phyloP scores from a whole-genome alignment of 2,888 invertebrate species.

The Conus canariensis region DNA sequence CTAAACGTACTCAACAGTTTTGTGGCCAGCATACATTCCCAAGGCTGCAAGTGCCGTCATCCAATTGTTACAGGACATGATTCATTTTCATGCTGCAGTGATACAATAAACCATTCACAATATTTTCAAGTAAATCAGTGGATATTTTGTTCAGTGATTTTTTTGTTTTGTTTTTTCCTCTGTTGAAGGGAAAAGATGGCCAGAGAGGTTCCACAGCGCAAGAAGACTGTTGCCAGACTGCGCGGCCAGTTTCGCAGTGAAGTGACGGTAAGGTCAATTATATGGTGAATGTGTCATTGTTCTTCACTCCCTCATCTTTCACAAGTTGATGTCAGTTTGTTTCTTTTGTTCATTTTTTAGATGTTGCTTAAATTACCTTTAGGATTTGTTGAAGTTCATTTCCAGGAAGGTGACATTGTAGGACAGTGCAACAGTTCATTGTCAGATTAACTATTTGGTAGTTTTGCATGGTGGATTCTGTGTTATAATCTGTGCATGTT shows the following conservation, averaged over 20 bases:
- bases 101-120: too few species aligned
- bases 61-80: too few species aligned
- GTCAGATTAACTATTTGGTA: too few species aligned
- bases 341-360: too few species aligned
- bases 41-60: too few species aligned
- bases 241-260: constrained; percentile 52
- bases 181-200: constrained; percentile 54
- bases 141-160: neutral
- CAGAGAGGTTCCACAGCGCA: constrained; percentile 63
- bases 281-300: neutral
- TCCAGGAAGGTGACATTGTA: neutral
- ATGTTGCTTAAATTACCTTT: too few species aligned
- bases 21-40: too few species aligned
- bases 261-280: constrained; percentile 32
- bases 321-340: too few species aligned
- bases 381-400: neutral
- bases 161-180: neutral
- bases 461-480: too few species aligned
- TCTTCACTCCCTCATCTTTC: neutral
- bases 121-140: neutral
- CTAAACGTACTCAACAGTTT: too few species aligned
- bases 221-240: constrained; percentile 61
- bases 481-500: constrained; percentile 13
- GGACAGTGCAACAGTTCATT: too few species aligned
- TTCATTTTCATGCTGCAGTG: too few species aligned